Conservation (phyloP, 2,797 vertebrate genomes). For the Rhynchonycteris naso region DNA sequence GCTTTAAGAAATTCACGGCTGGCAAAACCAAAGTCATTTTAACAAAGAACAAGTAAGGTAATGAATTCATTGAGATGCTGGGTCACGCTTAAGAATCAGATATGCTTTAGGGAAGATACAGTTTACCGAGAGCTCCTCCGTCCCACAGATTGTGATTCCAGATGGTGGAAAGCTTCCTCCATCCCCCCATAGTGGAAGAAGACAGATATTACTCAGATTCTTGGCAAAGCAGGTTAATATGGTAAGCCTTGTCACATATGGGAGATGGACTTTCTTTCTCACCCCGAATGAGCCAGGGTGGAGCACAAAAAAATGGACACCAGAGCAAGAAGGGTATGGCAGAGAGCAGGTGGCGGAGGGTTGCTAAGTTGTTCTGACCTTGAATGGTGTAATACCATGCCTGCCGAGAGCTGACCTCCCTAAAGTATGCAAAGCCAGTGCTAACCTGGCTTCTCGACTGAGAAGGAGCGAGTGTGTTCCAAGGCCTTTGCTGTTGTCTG, state of each 20-base stretch:
- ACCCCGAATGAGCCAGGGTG: not conserved
- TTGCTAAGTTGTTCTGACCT: not conserved
- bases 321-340: not conserved
- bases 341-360: not conserved
- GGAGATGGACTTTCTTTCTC: not conserved
- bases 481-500: conserved; percentile 45
- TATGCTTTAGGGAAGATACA: not conserved
- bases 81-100: not conserved
- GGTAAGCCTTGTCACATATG: not conserved
- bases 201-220: not conserved
- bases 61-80: not conserved
- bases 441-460: conserved; percentile 63
- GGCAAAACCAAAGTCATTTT: not conserved
- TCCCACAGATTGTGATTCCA: not conserved
- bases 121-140: not conserved
- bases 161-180: not conserved
- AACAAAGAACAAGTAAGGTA: not conserved
- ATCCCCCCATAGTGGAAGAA: not conserved
- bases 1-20: not conserved
- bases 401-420: not conserved
- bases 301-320: not conserved
- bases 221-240: not conserved
- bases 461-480: not conserved
- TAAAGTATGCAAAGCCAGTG: not conserved
- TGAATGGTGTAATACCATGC: not conserved